Evolutionary conservation across 2,797 vertebrate species (phyloP).

Genomic region (Nyctibius grandis): DNA sequence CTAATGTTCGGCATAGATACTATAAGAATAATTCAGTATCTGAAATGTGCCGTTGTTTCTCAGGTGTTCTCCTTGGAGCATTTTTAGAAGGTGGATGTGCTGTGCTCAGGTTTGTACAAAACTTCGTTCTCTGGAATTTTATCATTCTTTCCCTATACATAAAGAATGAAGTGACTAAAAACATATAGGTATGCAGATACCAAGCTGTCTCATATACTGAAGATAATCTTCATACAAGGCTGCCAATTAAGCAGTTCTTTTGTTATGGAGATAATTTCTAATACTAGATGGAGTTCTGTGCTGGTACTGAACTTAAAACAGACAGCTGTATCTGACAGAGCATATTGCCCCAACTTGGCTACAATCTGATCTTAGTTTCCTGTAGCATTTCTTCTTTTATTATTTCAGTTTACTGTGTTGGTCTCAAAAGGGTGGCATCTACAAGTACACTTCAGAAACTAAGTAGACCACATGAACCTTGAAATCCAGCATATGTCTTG

Average conservation of each 20-base stretch:
- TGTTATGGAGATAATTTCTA: background rate
- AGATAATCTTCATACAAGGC: background rate
- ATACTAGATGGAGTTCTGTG: background rate
- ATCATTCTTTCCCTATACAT: fast-evolving
- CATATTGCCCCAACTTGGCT: background rate
- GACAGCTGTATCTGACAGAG: background rate
- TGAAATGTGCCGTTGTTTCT: background rate
- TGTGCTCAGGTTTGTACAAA: background rate
- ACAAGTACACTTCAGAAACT: background rate
- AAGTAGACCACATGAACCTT: background rate
- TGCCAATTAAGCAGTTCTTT: background rate
- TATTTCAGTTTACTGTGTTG: background rate
- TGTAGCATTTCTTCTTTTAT: background rate
- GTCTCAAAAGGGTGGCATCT: background rate
- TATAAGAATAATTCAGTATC: background rate
- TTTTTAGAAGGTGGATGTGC: background rate
- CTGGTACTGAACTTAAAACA: background rate
- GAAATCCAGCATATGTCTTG: background rate
- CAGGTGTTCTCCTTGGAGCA: background rate
- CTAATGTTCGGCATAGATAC: background rate
- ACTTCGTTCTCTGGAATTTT: background rate
- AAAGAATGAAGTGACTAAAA: background rate
- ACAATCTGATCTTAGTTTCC: background rate
- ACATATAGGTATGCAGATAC: background rate
- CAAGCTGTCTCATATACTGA: background rate